Percentiles rank a stretch among this genome's conserved stretches.
Conservation (phyloP, 1,140 invertebrate genomes). For the Phortica variegata region DNA sequence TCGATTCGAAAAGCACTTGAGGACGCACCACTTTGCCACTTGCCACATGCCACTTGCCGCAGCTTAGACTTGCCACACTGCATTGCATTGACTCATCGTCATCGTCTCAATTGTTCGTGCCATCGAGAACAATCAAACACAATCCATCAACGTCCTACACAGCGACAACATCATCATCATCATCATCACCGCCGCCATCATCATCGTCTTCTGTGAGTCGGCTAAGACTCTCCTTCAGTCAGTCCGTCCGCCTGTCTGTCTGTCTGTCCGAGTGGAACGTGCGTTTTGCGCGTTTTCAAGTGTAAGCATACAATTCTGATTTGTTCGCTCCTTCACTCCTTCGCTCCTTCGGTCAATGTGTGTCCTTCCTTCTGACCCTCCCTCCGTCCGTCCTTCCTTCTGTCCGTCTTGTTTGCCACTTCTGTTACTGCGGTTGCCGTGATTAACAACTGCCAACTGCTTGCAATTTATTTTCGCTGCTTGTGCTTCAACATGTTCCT, state of each 20-base stretch:
- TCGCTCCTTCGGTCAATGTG: conserved; percentile 9
- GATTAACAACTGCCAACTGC: conserved; percentile 39
- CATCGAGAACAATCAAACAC: too few relatives aligned
- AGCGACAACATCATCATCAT: too few relatives aligned
- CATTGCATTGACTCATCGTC: too few relatives aligned
- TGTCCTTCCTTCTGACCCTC: conserved; percentile 16
- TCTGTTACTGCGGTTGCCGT: conserved; percentile 31
- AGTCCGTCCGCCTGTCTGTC: too few relatives aligned
- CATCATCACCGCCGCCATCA: too few relatives aligned
- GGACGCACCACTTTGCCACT: background rate
- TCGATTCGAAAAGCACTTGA: background rate
- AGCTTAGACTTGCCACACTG: too few relatives aligned
- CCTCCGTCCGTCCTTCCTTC: background rate
- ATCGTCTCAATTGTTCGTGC: too few relatives aligned
- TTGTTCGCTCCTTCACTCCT: background rate
- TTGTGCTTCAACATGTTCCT: too few relatives aligned
- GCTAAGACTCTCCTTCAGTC: too few relatives aligned
- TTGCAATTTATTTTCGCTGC: conserved; percentile 1
- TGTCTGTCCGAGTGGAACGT: conserved; percentile 6
- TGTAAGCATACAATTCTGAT: conserved; percentile 16
- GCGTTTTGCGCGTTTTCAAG: conserved; percentile 31
- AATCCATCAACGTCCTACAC: too few relatives aligned
- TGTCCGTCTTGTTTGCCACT: conserved; percentile 19
- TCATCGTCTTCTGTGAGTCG: too few relatives aligned
- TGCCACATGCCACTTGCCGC: background rate